Evolutionary conservation across 2,113 vertebrate species (phyloP), one percentile per base, ranked within the genome.

Genomic region (Chitala chitala): DNA sequence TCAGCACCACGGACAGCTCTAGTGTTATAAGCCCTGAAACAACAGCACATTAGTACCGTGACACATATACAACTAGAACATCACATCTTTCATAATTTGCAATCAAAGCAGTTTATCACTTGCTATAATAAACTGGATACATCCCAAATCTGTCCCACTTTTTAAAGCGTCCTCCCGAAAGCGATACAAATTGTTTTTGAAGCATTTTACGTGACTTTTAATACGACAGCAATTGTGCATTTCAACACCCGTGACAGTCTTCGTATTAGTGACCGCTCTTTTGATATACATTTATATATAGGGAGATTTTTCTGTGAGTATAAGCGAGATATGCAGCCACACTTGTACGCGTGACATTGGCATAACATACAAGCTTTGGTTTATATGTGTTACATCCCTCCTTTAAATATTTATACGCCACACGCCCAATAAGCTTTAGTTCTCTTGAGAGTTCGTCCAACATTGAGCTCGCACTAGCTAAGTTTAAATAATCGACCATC

Each of bases 1-100:
- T 72, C 71, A 72, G 71, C 71, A 72, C 71, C 55, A 29, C 53
- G 71, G 71, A 44, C 55, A 72, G 71, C 71, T 46, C 65, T 46
- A n/a, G n/a, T n/a, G n/a, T n/a, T n/a, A n/a, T n/a, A n/a, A n/a
- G n/a, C n/a, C n/a, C n/a, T n/a, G n/a, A n/a, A n/a, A n/a, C n/a
- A n/a, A n/a, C n/a, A n/a, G n/a, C n/a, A n/a, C n/a, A n/a, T n/a
- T n/a, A n/a, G n/a, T n/a, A n/a, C n/a, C n/a, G n/a, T n/a, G n/a
- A n/a, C n/a, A n/a, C n/a, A n/a, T n/a, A n/a, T n/a, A n/a, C n/a
- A n/a, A n/a, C n/a, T n/a, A n/a, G n/a, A n/a, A n/a, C n/a, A n/a
- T n/a, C n/a, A n/a, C n/a, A n/a, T n/a, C n/a, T n/a, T n/a, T n/a
- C n/a, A n/a, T n/a, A n/a, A n/a, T n/a, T n/a, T n/a, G n/a, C n/a